Evolutionary conservation across 2,888 invertebrate genomes (phyloP).

Genomic region (Exephanes ischioxanthus): DNA sequence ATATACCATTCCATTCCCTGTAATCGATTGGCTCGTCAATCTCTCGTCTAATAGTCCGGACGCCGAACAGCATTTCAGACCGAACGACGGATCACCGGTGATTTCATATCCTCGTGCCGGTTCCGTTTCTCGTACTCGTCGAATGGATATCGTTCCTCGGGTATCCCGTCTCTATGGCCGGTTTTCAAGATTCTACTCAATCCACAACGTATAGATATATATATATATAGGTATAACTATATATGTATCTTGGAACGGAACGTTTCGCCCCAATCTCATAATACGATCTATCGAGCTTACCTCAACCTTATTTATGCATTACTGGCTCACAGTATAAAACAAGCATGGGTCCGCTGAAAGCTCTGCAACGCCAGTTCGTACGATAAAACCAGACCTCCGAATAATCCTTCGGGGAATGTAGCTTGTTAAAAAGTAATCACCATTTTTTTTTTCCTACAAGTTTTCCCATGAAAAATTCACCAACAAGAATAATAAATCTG

Average conservation of each 20-base stretch:
- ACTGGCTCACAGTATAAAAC: neutral
- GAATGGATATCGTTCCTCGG: conserved; percentile 15
- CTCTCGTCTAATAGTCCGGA: conserved; percentile 61
- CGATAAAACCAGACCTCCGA: neutral
- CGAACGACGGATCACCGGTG: conserved; percentile 64
- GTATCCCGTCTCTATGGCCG: conserved; percentile 13
- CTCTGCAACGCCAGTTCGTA: neutral
- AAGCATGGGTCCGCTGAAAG: neutral
- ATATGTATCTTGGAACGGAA: conserved; percentile 7
- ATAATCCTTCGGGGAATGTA: neutral
- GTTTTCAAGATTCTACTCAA: conserved; percentile 37
- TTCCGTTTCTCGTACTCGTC: conserved; percentile 11
- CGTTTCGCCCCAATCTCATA: conserved; percentile 19
- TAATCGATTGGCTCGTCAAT: conserved; percentile 65
- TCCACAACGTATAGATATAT: neutral
- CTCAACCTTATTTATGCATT: conserved; percentile 10
- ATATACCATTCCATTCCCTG: conserved; percentile 47
- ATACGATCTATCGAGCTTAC: conserved; percentile 19
- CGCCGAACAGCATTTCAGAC: conserved; percentile 57
- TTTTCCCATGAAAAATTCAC: neutral
- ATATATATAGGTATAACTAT: neutral
- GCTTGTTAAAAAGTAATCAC: neutral
- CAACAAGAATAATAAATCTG: neutral
- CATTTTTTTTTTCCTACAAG: neutral
- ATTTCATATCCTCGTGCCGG: conserved; percentile 51